Base-by-base conservation (phyloP, 2,888 invertebrate species). In the Protophormia terraenovae region DNA sequence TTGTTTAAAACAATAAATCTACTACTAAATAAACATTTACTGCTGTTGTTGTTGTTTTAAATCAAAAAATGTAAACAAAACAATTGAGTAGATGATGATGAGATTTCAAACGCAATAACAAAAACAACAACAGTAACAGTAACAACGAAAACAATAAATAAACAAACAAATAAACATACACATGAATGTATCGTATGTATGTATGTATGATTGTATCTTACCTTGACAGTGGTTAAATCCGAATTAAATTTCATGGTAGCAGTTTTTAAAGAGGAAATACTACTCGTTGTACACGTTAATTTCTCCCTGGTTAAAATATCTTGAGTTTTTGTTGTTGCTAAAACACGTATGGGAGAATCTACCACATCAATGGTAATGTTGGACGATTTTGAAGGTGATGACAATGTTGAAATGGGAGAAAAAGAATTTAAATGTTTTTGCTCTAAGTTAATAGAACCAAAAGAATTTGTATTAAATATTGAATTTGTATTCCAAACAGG, bases 141-240 rank as follows among this genome's bases (percentile, higher is more conserved):
- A n/a, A n/a, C n/a, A n/a, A n/a, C n/a, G n/a, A n/a, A n/a, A n/a
- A n/a, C n/a, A n/a, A n/a, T n/a, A n/a, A 27, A 64, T 32, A 66
- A 58, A 47, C 45, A 69, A 53, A 62, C 35, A 64, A 80, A 64
- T 10, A n/a, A n/a, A n/a, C n/a, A n/a, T n/a, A n/a, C n/a, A n/a
- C n/a, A n/a, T n/a, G n/a, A n/a, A n/a, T n/a, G n/a, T n/a, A n/a
- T n/a, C n/a, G n/a, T n/a, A n/a, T n/a, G n/a, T n/a, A n/a, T n/a
- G n/a, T n/a, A n/a, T n/a, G n/a, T n/a, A n/a, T n/a, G 45, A 83
- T 75, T 29, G 12, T 66, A 67, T 87, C 89, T 90, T 87, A 91
- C 91, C 90, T 90, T 90, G 90, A 88, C 89, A 76, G 87, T 89
- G 89, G 89, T 88, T 87, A 89, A 86, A 83, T 89, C 88, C 73